A percentile compares a stretch with the other conserved stretches of the same genome.
These are phyloP conservation scores for Antheraea yamamai DNA, from an alignment of 2,888 invertebrate genomes.

Conservation along the genomic window DNA sequence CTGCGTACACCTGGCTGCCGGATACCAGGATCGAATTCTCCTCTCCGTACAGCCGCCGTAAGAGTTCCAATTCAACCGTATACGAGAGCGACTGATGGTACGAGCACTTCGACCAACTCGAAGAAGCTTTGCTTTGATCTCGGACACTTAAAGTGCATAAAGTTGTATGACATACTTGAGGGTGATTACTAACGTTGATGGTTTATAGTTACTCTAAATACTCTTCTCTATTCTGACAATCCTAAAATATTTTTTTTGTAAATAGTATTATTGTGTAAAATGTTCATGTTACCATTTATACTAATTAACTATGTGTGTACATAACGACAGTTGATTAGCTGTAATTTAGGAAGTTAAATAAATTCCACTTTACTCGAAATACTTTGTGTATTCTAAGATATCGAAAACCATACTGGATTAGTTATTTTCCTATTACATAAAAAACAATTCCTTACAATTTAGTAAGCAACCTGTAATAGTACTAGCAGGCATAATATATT, in stretches of 20 bases:
- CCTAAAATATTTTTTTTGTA: constrained; percentile 30
- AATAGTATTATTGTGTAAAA: constrained; percentile 21
- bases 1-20: constrained; percentile 81
- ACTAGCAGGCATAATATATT: no score
- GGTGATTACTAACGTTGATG: constrained; percentile 30
- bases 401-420: not conserved
- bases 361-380: not conserved
- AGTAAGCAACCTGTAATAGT: no score
- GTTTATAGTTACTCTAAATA: constrained; percentile 27
- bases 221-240: constrained; percentile 25
- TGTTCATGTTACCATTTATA: not conserved
- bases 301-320: not conserved
- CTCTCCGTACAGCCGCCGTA: constrained; percentile 69
- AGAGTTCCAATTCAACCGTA: constrained; percentile 75
- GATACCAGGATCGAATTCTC: constrained; percentile 75
- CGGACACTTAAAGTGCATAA: constrained; percentile 48
- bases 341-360: not conserved
- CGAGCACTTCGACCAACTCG: constrained; percentile 67
- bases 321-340: not conserved
- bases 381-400: not conserved
- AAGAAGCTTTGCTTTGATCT: constrained; percentile 70
- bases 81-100: constrained; percentile 80
- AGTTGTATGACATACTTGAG: constrained; percentile 34
- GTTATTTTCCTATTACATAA: not conserved
- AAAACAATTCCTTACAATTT: not conserved